A percentile compares a stretch with the other conserved stretches of the same genome.
Conservation (phyloP, 2,113 vertebrate species). For the Bettongia penicillata region DNA sequence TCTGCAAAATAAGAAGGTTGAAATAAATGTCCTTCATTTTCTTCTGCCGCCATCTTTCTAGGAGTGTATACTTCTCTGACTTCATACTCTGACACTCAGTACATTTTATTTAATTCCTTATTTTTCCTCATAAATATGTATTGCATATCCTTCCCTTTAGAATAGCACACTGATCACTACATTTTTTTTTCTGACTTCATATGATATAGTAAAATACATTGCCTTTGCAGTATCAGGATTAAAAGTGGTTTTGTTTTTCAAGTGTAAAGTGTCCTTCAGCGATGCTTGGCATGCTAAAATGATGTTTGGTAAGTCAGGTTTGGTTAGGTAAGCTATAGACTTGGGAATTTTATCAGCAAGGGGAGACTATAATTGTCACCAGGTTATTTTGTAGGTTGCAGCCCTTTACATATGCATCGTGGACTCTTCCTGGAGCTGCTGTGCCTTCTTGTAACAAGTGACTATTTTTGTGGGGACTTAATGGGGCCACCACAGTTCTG, state of each 20-base stretch:
- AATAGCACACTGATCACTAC: not conserved
- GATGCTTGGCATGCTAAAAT: not conserved
- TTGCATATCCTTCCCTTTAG: not conserved
- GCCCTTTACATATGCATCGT: not conserved
- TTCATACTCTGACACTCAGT: not conserved
- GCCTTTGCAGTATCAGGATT: not conserved
- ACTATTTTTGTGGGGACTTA: constrained; percentile 34
- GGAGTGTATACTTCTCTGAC: not conserved
- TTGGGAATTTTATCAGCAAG: constrained; percentile 1
- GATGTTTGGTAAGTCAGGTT: not conserved
- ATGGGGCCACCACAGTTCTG: constrained; percentile 15
- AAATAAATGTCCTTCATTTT: not conserved
- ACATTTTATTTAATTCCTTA: constrained; percentile 1
- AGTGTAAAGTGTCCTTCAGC: not conserved
- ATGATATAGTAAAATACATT: not conserved
- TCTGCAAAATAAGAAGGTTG: not conserved
- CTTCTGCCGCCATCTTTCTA: not conserved
- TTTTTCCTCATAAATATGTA: constrained; percentile 18
- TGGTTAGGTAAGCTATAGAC: not conserved
- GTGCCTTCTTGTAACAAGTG: constrained; percentile 36
- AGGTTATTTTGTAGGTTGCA: constrained; percentile 6
- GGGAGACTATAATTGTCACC: not conserved
- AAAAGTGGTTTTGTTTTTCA: not conserved
- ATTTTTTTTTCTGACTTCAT: constrained; percentile 32
- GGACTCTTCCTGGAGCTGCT: constrained; percentile 30